Conservation (phyloP, 2,888 invertebrate genomes). For the Adelognathus sp. region DNA sequence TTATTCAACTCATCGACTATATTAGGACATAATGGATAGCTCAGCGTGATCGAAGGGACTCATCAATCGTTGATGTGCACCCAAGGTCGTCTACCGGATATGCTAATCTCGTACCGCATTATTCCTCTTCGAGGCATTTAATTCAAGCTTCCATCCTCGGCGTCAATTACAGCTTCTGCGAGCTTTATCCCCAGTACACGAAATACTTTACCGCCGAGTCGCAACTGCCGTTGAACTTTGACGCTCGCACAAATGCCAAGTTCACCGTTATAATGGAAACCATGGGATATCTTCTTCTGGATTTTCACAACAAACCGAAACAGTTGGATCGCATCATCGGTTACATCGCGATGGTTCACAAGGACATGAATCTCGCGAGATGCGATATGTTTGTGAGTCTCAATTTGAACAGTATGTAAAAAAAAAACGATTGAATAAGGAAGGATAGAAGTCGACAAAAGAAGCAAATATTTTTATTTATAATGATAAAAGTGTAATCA, state of each 20-base stretch:
- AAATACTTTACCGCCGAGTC: constrained; percentile 69
- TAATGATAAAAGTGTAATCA: too few relatives aligned
- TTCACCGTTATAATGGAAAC: constrained; percentile 70
- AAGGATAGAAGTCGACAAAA: too few relatives aligned
- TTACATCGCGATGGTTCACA: constrained; percentile 72
- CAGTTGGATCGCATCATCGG: constrained; percentile 67
- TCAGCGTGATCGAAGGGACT: too few relatives aligned
- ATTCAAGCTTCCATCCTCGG: neutral
- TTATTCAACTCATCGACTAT: too few relatives aligned
- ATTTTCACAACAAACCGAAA: constrained; percentile 68
- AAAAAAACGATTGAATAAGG: neutral
- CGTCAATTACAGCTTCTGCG: constrained; percentile 64
- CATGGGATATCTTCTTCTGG: constrained; percentile 68
- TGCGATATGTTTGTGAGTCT: constrained; percentile 65
- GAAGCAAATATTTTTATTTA: constrained; percentile 10
- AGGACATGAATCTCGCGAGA: constrained; percentile 69
- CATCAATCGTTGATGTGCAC: too few relatives aligned
- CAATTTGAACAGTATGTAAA: neutral
- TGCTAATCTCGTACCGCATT: constrained; percentile 28
- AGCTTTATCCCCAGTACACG: constrained; percentile 66
- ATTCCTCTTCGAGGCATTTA: neutral
- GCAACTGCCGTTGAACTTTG: constrained; percentile 61
- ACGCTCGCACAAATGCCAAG: constrained; percentile 62
- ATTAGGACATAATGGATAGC: too few relatives aligned
- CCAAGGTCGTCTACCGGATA: constrained; percentile 39